phyloP scores from a whole-genome alignment of 2,888 invertebrate species.

The Lamellibrachia columna region DNA sequence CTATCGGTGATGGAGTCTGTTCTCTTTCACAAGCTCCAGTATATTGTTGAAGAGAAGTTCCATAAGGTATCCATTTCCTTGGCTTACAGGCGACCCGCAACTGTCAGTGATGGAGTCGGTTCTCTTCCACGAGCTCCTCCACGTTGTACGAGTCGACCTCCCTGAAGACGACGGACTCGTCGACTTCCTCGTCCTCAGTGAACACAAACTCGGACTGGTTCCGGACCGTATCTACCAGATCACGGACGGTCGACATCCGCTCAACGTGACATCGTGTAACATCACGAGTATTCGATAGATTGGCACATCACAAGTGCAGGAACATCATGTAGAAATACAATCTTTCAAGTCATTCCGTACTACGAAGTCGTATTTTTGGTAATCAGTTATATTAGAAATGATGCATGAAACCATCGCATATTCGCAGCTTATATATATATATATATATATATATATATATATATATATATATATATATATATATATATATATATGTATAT shows the following conservation, averaged over 20 bases:
- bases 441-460: too few relatives aligned
- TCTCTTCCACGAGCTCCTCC: conserved; percentile 44
- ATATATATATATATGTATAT: too few relatives aligned
- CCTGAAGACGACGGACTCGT: conserved; percentile 39
- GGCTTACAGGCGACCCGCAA: conserved; percentile 41
- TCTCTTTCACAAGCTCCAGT: conserved; percentile 33
- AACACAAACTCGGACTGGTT: conserved; percentile 37
- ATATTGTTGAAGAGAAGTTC: neutral
- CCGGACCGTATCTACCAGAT: conserved; percentile 44
- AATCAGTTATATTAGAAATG: neutral
- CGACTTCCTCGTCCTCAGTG: conserved; percentile 47
- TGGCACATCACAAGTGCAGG: neutral
- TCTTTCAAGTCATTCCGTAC: too few relatives aligned
- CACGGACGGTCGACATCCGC: conserved; percentile 25
- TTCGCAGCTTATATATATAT: too few relatives aligned
- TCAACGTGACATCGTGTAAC: conserved; percentile 28
- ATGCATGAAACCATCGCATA: too few relatives aligned
- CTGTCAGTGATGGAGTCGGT: conserved; percentile 46
- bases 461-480: too few relatives aligned
- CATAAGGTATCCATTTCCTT: neutral
- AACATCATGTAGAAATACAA: neutral
- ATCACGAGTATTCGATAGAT: neutral
- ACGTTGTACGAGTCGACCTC: conserved; percentile 41
- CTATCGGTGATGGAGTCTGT: conserved; percentile 46
- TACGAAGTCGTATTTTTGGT: too few relatives aligned